Evolutionary conservation across 2,888 invertebrate genomes (phyloP), one percentile per base, ranked within the genome.

Genomic region (Cinara cedri): DNA sequence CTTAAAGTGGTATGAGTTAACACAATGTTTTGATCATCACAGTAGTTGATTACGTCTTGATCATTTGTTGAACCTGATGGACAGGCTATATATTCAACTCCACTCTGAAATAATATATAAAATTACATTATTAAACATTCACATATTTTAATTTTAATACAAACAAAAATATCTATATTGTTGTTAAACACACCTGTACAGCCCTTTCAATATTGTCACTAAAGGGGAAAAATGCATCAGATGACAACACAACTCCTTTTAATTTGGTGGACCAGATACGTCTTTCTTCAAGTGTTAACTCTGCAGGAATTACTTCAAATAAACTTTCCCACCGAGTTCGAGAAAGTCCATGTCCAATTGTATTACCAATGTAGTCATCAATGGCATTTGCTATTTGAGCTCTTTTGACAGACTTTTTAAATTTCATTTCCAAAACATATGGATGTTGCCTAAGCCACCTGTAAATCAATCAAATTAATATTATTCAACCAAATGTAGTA

Each of bases 221-320:
- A 89, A 98, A 98, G 44, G 98, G 98, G 88, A 99, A 98, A 89
- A 98, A 99, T 0, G 98, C 98, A 87, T 99, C 98, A 0, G 98
- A 98, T 19, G 94, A 94, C 26, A 98, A 88, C 4, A 94, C 93
- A 46, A 95, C 95, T 42, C 91, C 91, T 82, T 89, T 90, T 84
- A 96, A 87, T 85, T 90, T 88, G 78, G 87, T 87, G 34, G 91
- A 84, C 95, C 95, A 95, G 4, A 89, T 89, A 0, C 87, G 85
- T 81, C 90, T 89, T 83, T 94, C 92, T 55, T 87, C 86, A 66
- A 90, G 88, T 0, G 92, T 91, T 26, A 97, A 87, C 65, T 89
- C 89, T 21, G 89, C 87, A 0, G 97, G 97, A 6, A 91, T 89
- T 81, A 88, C 87, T 55, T 92, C 94, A 85, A 92, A 93, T 86